These are phyloP conservation scores for Sebastes goodei DNA, from an alignment of 2,797 vertebrate genomes.

Conservation along the genomic window DNA sequence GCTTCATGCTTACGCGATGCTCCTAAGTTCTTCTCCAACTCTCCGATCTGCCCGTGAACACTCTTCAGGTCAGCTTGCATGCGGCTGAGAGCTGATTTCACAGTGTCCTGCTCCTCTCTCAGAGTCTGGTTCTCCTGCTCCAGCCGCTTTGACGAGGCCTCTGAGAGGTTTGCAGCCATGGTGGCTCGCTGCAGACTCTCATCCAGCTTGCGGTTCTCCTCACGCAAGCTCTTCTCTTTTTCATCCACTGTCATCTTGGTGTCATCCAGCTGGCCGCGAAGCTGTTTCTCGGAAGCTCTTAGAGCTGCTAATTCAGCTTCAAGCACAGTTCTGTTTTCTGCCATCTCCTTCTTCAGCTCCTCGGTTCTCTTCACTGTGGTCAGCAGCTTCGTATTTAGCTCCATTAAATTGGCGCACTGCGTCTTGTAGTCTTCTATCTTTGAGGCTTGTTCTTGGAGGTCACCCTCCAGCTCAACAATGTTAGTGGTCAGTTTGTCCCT, in stretches of 20 bases:
- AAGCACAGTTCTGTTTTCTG: slow-evolving; percentile 67
- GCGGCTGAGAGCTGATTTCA: slow-evolving; percentile 76
- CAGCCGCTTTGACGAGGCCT: slow-evolving; percentile 77
- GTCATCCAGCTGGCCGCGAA: slow-evolving; percentile 79
- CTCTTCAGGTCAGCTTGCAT: slow-evolving; percentile 85
- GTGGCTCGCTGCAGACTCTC: slow-evolving; percentile 84
- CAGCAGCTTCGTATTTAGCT: slow-evolving; percentile 74
- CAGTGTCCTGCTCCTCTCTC: slow-evolving; percentile 83
- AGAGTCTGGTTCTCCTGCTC: slow-evolving; percentile 85
- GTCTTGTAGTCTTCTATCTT: slow-evolving; percentile 72
- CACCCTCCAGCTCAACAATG: slow-evolving; percentile 76
- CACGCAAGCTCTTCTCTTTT: slow-evolving; percentile 82
- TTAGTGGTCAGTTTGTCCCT: slow-evolving; percentile 77
- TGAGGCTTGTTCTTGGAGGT: slow-evolving; percentile 64
- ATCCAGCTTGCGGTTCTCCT: slow-evolving; percentile 84
- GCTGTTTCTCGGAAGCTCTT: slow-evolving; percentile 86
- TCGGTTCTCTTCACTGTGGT: slow-evolving; percentile 72
- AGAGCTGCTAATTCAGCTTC: slow-evolving; percentile 80
- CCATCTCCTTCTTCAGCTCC: slow-evolving; percentile 77
- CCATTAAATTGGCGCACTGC: slow-evolving; percentile 72
- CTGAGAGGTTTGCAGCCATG: slow-evolving; percentile 78
- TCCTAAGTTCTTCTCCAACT: slow-evolving; percentile 83
- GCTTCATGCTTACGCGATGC: slow-evolving; percentile 80
- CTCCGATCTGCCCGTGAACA: slow-evolving; percentile 80
- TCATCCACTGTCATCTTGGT: slow-evolving; percentile 81